A percentile compares a stretch with the other conserved stretches of the same genome.
phyloP scores from a whole-genome alignment of 1,140 invertebrate species.

The Marisa cornuarietis region DNA sequence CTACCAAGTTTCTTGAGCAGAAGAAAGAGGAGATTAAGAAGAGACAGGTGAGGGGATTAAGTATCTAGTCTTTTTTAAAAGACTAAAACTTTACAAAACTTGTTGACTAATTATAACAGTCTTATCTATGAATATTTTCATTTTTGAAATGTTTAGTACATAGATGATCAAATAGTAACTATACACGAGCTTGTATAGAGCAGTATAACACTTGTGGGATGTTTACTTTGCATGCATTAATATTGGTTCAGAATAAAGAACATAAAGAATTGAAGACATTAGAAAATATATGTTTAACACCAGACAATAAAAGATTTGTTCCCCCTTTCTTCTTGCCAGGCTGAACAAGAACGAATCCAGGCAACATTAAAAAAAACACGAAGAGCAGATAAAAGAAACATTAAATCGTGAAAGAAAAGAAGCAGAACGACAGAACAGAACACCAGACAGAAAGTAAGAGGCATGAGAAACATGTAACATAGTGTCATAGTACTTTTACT shows the following conservation, averaged over 20 bases:
- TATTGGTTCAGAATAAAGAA: no score
- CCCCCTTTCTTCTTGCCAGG: slow-evolving; percentile 64
- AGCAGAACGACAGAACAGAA: slow-evolving; percentile 38
- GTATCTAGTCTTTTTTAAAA: background rate
- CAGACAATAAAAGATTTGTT: no score
- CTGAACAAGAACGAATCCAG: slow-evolving; percentile 78
- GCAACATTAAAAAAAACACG: slow-evolving; percentile 68
- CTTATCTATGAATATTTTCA: background rate
- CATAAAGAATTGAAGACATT: no score
- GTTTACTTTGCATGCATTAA: no score
- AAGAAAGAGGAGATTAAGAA: slow-evolving; percentile 95
- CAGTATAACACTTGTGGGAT: background rate
- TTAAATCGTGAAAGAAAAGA: slow-evolving; percentile 46
- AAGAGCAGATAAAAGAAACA: slow-evolving; percentile 59
- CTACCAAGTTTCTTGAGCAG: slow-evolving; percentile 89
- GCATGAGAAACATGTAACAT: background rate
- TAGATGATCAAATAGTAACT: background rate
- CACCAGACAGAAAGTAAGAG: slow-evolving; percentile 24
- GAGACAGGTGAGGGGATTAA: slow-evolving; percentile 47
- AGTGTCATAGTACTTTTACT: no score
- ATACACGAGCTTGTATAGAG: no score
- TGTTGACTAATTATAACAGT: background rate
- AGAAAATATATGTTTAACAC: no score
- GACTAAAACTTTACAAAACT: background rate
- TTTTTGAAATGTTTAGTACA: background rate